These are phyloP conservation scores for Monoplex corrugatus DNA, from an alignment of 2,888 invertebrate genomes.

Conservation along the genomic window DNA sequence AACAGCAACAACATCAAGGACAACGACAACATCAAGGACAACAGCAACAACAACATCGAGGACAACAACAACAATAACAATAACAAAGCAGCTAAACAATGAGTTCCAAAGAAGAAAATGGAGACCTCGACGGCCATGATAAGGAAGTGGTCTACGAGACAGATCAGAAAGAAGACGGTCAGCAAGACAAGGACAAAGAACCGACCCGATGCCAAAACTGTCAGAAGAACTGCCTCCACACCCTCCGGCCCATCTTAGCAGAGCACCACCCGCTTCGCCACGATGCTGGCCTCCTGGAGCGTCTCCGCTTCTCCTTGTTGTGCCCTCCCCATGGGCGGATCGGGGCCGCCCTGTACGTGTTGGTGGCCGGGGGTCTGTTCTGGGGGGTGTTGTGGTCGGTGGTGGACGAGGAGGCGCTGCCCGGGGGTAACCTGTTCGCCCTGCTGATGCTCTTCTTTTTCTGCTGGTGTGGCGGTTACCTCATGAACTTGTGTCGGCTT, in stretches of 20 bases:
- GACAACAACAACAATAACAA: neutral
- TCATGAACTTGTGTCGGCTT: constrained; percentile 70
- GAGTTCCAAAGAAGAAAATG: no score
- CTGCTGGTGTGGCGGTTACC: constrained; percentile 74
- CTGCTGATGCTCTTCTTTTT: constrained; percentile 73
- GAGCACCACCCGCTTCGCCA: constrained; percentile 71
- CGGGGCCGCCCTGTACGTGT: constrained; percentile 82
- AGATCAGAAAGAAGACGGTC: neutral
- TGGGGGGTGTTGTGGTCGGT: constrained; percentile 72
- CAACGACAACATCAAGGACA: neutral
- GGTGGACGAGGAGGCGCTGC: constrained; percentile 72
- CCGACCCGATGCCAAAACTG: constrained; percentile 57
- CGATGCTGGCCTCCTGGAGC: constrained; percentile 61
- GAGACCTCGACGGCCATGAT: no score
- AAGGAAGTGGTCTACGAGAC: constrained; percentile 47
- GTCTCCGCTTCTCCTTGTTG: constrained; percentile 67
- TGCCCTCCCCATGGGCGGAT: constrained; percentile 79
- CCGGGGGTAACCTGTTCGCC: constrained; percentile 78
- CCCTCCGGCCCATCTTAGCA: constrained; percentile 65
- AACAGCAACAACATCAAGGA: neutral
- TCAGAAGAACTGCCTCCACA: constrained; percentile 55
- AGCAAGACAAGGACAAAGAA: neutral
- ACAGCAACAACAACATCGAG: neutral
- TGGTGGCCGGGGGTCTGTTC: constrained; percentile 63
- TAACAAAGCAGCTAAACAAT: no score